phyloP scores from a whole-genome alignment of 2,113 vertebrate genomes.

The Cebidichthys violaceus region DNA sequence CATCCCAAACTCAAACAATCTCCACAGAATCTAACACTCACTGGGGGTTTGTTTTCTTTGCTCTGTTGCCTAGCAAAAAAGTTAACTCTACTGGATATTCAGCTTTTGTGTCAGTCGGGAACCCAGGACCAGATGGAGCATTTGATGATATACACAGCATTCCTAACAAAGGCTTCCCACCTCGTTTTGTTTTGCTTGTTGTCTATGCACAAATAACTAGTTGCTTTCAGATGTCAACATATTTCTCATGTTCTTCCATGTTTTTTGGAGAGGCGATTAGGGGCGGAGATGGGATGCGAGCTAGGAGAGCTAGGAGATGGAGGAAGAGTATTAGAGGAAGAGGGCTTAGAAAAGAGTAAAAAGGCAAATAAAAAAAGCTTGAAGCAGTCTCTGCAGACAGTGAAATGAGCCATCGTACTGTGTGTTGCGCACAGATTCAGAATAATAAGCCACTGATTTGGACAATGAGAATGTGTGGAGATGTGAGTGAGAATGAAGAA shows the following conservation, averaged over 20 bases:
- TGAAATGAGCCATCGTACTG: slow-evolving; percentile 23
- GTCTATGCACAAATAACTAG: background rate
- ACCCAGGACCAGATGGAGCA: slow-evolving; percentile 11
- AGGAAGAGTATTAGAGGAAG: slow-evolving; percentile 17
- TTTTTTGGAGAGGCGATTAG: too few relatives aligned
- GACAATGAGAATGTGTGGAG: slow-evolving; percentile 26
- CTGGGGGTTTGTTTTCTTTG: background rate
- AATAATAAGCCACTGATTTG: slow-evolving; percentile 7
- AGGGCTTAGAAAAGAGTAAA: slow-evolving; percentile 9
- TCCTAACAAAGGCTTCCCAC: slow-evolving; percentile 2
- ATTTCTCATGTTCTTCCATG: too few relatives aligned
- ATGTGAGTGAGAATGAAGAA: background rate
- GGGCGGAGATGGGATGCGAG: too few relatives aligned
- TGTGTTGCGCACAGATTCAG: background rate
- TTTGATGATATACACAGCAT: slow-evolving; percentile 4
- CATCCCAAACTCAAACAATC: too few relatives aligned
- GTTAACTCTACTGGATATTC: background rate
- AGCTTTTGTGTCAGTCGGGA: background rate
- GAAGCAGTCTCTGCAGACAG: slow-evolving; percentile 26
- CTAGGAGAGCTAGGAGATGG: slow-evolving; percentile 1
- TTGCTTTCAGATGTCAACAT: slow-evolving; percentile 15
- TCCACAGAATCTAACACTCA: background rate
- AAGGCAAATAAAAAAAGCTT: slow-evolving; percentile 4
- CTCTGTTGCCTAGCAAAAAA: background rate
- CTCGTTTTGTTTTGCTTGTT: slow-evolving; percentile 21